Base-by-base conservation (phyloP, 2,888 invertebrate species). In the Anticlea derivata region DNA sequence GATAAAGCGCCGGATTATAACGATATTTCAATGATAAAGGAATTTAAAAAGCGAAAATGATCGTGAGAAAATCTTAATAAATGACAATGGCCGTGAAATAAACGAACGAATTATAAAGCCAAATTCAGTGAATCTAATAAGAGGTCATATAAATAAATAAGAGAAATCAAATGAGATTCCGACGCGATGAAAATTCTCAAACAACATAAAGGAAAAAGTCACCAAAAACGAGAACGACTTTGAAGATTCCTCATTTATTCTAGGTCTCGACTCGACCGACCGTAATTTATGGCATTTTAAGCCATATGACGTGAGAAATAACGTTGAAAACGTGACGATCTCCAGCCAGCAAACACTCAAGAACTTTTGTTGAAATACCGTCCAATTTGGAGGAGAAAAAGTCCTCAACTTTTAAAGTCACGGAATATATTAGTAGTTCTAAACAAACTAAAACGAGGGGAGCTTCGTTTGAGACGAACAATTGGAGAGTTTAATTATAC, bases 161-260 rank as follows among this genome's bases (percentile, higher is more conserved):
- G 26, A 35, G 29, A 30, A 48, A 49, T 41, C 38, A 40, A 60
- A 63, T 54, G 46, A 60, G 51, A 61, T 64, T 58, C 50, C 53
- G 56, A 40, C 45, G 49, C 47, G 55, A 58, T 60, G 55, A 58
- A 52, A 55, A 56, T 57, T 60, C 39, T 51, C 38, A 48, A 58
- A 56, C 51, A 58, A 61, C 57, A 61, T 60, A 57, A 43, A 35
- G 33, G 23, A 30, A 46, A 56, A 53, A 60, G 49, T 40, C 47
- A 62, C 55, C 48, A 39, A 55, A 60, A 50, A 60, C 58, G 55
- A 59, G 60, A 55, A 60, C 55, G 57, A 52, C 58, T 61, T 58
- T 46, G 47, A 40, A 51, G 50, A 56, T 39, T 47, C 34, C 61
- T 67, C 58, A 58, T 67, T 68, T 65, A 63, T 64, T 63, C 66